Conservation (phyloP, 2,888 invertebrate species). For the Uropetala carovei region DNA sequence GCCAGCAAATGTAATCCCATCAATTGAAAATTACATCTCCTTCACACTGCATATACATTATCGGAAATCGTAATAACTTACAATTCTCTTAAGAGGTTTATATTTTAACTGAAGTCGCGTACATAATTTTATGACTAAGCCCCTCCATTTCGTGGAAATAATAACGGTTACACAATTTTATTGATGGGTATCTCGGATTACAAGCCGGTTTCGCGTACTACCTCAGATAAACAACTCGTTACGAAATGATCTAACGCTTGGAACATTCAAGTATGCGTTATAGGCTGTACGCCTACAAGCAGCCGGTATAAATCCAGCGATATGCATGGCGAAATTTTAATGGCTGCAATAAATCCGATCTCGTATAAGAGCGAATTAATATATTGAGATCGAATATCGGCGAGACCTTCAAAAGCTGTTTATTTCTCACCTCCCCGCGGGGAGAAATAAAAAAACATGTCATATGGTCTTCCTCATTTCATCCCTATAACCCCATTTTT, state of each 20-base stretch:
- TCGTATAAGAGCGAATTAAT: neutral
- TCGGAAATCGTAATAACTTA: no score
- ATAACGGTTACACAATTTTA: neutral
- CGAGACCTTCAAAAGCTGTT: conserved; percentile 28
- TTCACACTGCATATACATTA: no score
- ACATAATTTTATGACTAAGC: neutral
- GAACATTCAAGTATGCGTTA: conserved; percentile 8
- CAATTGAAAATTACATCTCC: no score
- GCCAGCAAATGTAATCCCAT: no score
- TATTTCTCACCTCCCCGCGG: neutral
- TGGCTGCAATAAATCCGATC: neutral
- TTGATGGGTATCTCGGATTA: neutral
- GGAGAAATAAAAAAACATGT: neutral
- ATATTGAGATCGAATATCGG: conserved; percentile 24
- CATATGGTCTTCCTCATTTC: neutral
- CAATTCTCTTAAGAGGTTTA: no score
- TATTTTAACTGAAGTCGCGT: neutral
- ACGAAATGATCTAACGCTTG: neutral
- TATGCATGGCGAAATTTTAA: conserved; percentile 18
- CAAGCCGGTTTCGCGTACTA: neutral
- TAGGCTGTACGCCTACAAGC: neutral
- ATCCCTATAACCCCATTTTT: conserved; percentile 13
- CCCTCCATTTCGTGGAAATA: neutral
- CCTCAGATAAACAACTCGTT: neutral
- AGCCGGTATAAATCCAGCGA: neutral